Percentiles rank a stretch among this genome's conserved stretches.
Conservation (phyloP, 2,888 invertebrate species). For the Microctonus hyperodae region DNA sequence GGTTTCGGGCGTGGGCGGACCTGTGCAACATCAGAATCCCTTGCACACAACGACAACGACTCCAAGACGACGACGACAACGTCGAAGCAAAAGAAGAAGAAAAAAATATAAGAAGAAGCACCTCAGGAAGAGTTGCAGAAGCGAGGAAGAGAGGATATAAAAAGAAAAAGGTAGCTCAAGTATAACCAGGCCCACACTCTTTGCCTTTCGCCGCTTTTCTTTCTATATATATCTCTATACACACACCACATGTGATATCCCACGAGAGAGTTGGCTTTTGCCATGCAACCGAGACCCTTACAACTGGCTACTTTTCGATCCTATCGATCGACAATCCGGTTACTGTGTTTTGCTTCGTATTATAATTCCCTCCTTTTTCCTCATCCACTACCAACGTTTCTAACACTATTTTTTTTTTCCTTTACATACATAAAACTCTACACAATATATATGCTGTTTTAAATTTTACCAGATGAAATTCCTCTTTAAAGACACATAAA, state of each 20-base stretch:
- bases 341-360: not conserved
- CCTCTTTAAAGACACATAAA: not conserved
- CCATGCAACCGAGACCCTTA: not conserved
- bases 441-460: too few relatives aligned
- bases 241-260: not conserved
- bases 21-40: slow-evolving; percentile 35
- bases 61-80: slow-evolving; percentile 12
- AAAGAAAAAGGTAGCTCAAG: slow-evolving; percentile 19
- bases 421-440: too few relatives aligned
- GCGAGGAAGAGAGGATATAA: not conserved
- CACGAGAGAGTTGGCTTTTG: not conserved
- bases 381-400: not conserved
- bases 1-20: slow-evolving; percentile 52
- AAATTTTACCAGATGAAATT: not conserved
- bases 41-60: not conserved
- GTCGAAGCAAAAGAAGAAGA: not conserved
- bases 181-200: slow-evolving; percentile 1
- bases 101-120: not conserved
- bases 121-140: not conserved
- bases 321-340: slow-evolving; percentile 9
- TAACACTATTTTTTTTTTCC: not conserved
- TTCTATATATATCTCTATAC: not conserved
- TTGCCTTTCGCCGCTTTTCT: slow-evolving; percentile 15
- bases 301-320: not conserved
- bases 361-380: too few relatives aligned